These are phyloP conservation scores for Smittia sp. DNA, from an alignment of 2,888 invertebrate species.

Conservation along the genomic window DNA sequence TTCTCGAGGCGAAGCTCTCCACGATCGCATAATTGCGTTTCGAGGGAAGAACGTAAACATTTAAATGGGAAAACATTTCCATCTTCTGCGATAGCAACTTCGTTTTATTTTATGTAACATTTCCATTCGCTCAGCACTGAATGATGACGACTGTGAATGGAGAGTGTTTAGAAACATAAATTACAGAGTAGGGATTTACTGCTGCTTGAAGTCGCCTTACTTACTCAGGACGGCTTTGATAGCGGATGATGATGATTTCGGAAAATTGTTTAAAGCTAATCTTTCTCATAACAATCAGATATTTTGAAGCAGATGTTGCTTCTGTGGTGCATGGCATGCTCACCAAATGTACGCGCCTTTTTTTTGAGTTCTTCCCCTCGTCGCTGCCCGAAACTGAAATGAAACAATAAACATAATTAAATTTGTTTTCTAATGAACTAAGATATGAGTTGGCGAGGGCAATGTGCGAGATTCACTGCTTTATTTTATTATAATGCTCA, in stretches of 20 bases:
- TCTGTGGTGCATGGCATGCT: not conserved
- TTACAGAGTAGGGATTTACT: not conserved
- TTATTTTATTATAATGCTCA: too few relatives aligned
- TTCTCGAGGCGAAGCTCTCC: too few relatives aligned
- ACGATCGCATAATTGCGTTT: too few relatives aligned
- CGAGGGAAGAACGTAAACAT: not conserved
- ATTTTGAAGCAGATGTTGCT: not conserved
- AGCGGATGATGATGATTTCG: not conserved
- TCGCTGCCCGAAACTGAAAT: not conserved
- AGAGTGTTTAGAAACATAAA: not conserved
- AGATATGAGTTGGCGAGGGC: too few relatives aligned
- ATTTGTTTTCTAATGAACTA: not conserved
- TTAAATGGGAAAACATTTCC: not conserved
- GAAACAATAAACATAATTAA: constrained; percentile 6
- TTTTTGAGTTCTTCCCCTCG: not conserved
- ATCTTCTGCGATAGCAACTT: not conserved
- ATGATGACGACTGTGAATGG: constrained; percentile 2
- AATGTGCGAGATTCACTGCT: too few relatives aligned
- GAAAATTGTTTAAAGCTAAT: not conserved
- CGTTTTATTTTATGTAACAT: not conserved
- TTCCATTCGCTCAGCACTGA: not conserved
- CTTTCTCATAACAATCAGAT: constrained; percentile 5
- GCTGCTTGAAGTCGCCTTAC: not conserved
- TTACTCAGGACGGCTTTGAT: not conserved
- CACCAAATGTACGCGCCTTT: constrained; percentile 14